These are phyloP conservation scores for Paralichthys olivaceus DNA, from an alignment of 2,113 vertebrate species.

Conservation along the genomic window DNA sequence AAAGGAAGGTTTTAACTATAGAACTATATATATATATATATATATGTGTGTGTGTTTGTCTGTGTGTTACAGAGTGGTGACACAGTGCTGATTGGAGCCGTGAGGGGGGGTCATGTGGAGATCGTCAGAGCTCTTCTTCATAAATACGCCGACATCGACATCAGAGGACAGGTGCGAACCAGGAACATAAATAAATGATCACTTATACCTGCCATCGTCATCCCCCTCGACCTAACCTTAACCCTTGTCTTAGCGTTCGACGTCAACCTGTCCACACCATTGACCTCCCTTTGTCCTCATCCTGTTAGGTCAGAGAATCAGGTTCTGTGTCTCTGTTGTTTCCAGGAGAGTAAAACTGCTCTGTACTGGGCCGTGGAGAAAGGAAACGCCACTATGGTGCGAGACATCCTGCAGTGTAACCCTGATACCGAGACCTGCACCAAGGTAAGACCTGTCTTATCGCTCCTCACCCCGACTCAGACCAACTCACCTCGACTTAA, in stretches of 20 bases:
- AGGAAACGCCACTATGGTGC: conserved; percentile 95
- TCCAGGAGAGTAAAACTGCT: conserved; percentile 95
- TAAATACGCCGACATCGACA: conserved; percentile 98
- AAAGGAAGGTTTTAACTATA: no score
- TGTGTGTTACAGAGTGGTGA: conserved; percentile 89
- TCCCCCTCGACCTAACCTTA: no score
- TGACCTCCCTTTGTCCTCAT: no score
- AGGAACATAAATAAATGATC: no score
- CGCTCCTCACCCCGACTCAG: not conserved
- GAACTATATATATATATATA: no score
- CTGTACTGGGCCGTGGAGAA: conserved; percentile 99
- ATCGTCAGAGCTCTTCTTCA: conserved; percentile 96
- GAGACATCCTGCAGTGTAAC: conserved; percentile 97
- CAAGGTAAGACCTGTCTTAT: conserved; percentile 88
- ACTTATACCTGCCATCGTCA: no score
- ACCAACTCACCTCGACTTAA: no score
- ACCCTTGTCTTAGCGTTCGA: no score
- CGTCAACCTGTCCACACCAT: no score
- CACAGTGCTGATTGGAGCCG: conserved; percentile 96
- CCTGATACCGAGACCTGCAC: conserved; percentile 97
- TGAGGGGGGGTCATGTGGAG: conserved; percentile 95
- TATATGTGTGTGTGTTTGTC: conserved; percentile 1
- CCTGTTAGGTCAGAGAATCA: no score
- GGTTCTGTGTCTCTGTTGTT: not conserved
- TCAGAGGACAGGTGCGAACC: conserved; percentile 90